Conservation (phyloP, 2,113 vertebrate species). For the Brachypodius melanocephalos region DNA sequence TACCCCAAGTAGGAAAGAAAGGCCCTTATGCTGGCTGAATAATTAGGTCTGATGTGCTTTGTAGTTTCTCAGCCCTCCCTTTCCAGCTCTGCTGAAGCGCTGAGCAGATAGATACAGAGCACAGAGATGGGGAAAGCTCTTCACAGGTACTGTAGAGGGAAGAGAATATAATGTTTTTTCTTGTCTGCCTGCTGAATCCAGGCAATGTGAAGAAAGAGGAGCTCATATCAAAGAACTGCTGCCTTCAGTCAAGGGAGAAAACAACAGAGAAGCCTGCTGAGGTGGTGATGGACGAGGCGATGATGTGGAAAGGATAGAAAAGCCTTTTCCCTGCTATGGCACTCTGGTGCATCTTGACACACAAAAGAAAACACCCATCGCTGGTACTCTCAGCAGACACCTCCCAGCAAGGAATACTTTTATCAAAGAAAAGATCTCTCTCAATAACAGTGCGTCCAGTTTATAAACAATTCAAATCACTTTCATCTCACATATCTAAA, state of each 20-base stretch:
- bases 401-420: background rate
- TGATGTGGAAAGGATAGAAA: background rate
- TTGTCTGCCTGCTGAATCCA: background rate
- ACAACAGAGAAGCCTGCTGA: background rate
- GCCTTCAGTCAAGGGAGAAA: background rate
- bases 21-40: background rate
- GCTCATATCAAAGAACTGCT: background rate
- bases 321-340: background rate
- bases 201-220: background rate
- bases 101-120: background rate
- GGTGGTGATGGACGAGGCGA: accelerated
- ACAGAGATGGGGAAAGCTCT: background rate
- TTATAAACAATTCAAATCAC: background rate
- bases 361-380: background rate
- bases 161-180: background rate
- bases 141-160: background rate
- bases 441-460: background rate
- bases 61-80: background rate
- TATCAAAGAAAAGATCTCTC: background rate
- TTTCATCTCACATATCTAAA: background rate
- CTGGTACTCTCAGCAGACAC: background rate
- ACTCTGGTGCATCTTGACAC: background rate
- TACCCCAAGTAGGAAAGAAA: background rate
- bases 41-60: slow-evolving; percentile 34
- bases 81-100: background rate